Evolutionary conservation across 2,888 invertebrate species (phyloP), one percentile per base, ranked within the genome.

Genomic region (Agriopis leucophaearia): DNA sequence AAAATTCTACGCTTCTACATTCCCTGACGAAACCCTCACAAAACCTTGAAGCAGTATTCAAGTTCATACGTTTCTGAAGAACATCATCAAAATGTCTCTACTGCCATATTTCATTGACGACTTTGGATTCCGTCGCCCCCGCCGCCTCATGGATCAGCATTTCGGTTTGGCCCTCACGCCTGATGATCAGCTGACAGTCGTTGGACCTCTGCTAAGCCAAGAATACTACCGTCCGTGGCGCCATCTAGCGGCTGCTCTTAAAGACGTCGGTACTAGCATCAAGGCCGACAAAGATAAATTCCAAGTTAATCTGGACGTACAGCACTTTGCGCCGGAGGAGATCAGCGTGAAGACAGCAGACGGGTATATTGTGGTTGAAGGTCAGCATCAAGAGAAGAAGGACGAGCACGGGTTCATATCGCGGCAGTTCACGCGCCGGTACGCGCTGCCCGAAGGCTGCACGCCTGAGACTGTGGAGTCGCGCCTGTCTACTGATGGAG

Each of bases 221-320:
- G 90, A 91, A 7, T 92, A 92, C 81, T 89, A 88, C 76, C 82
- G 92, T 1, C 88, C 91, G 0, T 91, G 91, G 91, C 85, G 91
- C 63, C 94, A 94, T 65, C 78, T 94, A 44, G 90, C 92, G 0
- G 87, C 94, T 0, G 91, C 94, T 38, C 88, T 89, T n/a, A 84
- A 88, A 4, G 95, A 95, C 80, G 85, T 94, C 54, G 95, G 94
- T 8, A 95, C 94, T 40, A 94, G 89, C 75, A 94, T 96, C 70
- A 91, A 92, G 56, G 82, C 88, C 1, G 94, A 95, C 9, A 88
- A 86, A 74, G 88, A 90, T 8, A 83, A 76, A 47, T 92, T 92
- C 68, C 81, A 90, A 66, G n/a, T 93, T 6, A 80, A 76, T 0
- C n/a, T 93, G 7, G 86, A 92, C 51, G 87, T 92, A 5, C 0